A percentile compares a stretch with the other conserved stretches of the same genome.
Conservation (phyloP, 2,797 vertebrate genomes). For the Hypotaenidia philippensis region DNA sequence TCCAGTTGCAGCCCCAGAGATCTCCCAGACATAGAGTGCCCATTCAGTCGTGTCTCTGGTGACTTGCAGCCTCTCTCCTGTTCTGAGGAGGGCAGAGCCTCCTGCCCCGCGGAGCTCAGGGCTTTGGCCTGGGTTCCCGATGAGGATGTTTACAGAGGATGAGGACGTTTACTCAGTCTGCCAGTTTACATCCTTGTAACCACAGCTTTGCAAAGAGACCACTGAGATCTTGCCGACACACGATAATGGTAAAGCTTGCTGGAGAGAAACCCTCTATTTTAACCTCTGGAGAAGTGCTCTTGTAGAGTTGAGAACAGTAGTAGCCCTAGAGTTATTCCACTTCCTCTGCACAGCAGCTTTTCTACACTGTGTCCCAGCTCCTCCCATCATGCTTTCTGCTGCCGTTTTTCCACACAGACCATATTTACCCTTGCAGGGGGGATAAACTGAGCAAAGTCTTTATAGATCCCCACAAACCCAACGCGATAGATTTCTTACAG, state of each 20-base stretch:
- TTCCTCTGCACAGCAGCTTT: not conserved
- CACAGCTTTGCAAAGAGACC: not conserved
- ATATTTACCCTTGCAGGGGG: too few relatives aligned
- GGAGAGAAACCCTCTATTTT: not conserved
- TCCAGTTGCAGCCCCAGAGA: not conserved
- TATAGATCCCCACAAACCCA: not conserved
- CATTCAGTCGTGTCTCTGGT: not conserved
- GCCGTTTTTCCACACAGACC: too few relatives aligned
- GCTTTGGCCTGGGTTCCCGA: not conserved
- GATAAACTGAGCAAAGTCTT: not conserved
- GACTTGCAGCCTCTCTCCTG: not conserved
- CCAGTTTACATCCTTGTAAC: not conserved
- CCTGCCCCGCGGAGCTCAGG: not conserved
- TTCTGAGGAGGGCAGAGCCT: not conserved
- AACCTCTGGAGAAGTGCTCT: not conserved
- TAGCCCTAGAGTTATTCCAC: not conserved
- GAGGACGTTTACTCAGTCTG: not conserved
- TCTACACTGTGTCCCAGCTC: not conserved
- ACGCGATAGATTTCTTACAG: not conserved
- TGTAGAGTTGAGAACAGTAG: not conserved
- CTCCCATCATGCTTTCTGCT: not conserved
- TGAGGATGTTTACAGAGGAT: not conserved
- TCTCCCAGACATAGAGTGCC: not conserved
- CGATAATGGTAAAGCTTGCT: not conserved
- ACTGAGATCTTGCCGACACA: not conserved